phyloP scores from a whole-genome alignment of 2,888 invertebrate genomes.

The Leptodirus hochenwartii region DNA sequence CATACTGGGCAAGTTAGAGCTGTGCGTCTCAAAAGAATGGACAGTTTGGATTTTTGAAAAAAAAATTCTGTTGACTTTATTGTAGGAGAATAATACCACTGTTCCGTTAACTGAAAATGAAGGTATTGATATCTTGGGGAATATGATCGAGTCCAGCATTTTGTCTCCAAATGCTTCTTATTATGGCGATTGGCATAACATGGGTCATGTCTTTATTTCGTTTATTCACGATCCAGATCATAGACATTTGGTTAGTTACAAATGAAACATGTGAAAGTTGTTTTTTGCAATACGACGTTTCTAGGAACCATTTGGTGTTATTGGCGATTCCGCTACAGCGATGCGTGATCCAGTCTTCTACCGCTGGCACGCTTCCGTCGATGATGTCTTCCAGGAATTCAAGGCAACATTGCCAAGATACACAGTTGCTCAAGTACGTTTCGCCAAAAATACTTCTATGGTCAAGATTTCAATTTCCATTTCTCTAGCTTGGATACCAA shows the following conservation, averaged over 20 bases:
- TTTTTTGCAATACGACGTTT: neutral
- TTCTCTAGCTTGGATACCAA: slow-evolving; percentile 35
- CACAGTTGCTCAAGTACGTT: slow-evolving; percentile 33
- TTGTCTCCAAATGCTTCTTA: slow-evolving; percentile 44
- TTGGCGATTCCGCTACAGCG: slow-evolving; percentile 69
- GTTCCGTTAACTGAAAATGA: slow-evolving; percentile 38
- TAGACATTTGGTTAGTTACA: slow-evolving; percentile 32
- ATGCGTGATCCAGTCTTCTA: slow-evolving; percentile 81
- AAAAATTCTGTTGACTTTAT: neutral
- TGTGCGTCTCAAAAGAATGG: slow-evolving; percentile 23
- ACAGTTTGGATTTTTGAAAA: neutral
- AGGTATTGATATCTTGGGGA: slow-evolving; percentile 63
- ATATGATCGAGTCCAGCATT: slow-evolving; percentile 52
- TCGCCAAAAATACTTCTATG: neutral
- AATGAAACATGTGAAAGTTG: neutral
- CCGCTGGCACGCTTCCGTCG: slow-evolving; percentile 66
- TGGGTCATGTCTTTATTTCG: slow-evolving; percentile 57
- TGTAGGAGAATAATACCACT: slow-evolving; percentile 35
- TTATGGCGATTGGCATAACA: slow-evolving; percentile 64
- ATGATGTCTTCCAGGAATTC: slow-evolving; percentile 58
- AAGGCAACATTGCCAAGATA: slow-evolving; percentile 55
- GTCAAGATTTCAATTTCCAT: neutral
- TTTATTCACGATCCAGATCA: slow-evolving; percentile 63
- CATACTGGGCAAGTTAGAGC: slow-evolving; percentile 37
- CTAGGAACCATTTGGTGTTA: slow-evolving; percentile 49